These are phyloP conservation scores for Troides oblongomaculatus DNA, from an alignment of 2,888 invertebrate genomes.

Conservation along the genomic window DNA sequence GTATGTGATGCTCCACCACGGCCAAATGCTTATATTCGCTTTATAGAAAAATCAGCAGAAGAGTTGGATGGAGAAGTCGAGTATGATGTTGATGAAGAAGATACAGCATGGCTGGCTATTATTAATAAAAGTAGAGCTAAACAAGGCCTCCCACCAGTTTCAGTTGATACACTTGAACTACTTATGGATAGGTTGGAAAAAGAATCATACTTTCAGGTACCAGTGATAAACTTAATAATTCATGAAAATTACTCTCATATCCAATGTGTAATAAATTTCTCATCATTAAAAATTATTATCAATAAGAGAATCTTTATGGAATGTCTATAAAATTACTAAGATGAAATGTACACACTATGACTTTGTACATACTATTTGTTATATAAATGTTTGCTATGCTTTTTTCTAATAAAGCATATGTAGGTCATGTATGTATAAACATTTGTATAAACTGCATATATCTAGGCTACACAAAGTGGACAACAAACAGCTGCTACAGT, in stretches of 20 bases:
- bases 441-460: neutral
- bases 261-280: neutral
- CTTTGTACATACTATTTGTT: too few relatives aligned
- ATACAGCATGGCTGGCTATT: conserved; percentile 94
- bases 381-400: too few relatives aligned
- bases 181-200: conserved; percentile 99
- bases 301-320: too few relatives aligned
- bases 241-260: too few relatives aligned
- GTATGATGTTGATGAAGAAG: conserved; percentile 99
- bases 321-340: too few relatives aligned
- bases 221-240: neutral
- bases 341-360: too few relatives aligned
- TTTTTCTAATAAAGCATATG: too few relatives aligned
- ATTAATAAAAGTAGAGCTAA: conserved; percentile 91
- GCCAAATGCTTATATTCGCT: conserved; percentile 94
- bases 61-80: conserved; percentile 96
- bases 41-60: conserved; percentile 96
- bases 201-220: conserved; percentile 95
- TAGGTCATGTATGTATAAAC: too few relatives aligned
- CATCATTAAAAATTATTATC: too few relatives aligned
- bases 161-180: conserved; percentile 94
- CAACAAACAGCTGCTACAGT: conserved; percentile 87
- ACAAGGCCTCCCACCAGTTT: conserved; percentile 86
- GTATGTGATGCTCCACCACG: conserved; percentile 91
- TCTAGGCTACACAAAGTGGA: conserved; percentile 83